Evolutionary conservation across 2,888 invertebrate genomes (phyloP).

Genomic region (Tachina fera): DNA sequence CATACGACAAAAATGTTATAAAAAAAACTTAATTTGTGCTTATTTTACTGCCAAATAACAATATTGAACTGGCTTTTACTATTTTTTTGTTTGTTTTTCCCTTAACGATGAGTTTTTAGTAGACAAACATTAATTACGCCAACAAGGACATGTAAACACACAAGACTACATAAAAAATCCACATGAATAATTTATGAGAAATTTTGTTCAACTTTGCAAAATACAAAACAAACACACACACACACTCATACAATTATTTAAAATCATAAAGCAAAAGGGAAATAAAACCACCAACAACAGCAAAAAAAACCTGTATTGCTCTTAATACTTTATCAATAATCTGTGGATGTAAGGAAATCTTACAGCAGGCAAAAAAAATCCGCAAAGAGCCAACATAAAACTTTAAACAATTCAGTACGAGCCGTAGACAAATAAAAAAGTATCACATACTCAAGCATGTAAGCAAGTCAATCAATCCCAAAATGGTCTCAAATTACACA

Average conservation of each 20-base stretch:
- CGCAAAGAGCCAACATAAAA: slow-evolving; percentile 5
- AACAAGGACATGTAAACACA: slow-evolving; percentile 2
- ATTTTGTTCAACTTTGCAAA: slow-evolving; percentile 28
- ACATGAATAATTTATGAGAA: slow-evolving; percentile 34
- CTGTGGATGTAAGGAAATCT: slow-evolving; percentile 59
- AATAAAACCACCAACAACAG: background rate
- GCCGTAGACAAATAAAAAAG: background rate
- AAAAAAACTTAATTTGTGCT: background rate
- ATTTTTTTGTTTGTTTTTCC: background rate
- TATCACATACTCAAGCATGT: slow-evolving; percentile 62
- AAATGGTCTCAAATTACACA: slow-evolving; percentile 67
- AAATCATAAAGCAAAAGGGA: slow-evolving; percentile 1
- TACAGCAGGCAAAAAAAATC: slow-evolving; percentile 40
- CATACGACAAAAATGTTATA: background rate
- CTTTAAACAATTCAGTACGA: slow-evolving; percentile 17
- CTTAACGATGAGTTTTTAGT: background rate
- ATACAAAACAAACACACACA: background rate
- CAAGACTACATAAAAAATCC: background rate
- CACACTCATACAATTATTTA: background rate
- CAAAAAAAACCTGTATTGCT: background rate
- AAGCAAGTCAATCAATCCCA: slow-evolving; percentile 67
- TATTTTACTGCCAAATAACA: slow-evolving; percentile 22
- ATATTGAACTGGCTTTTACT: slow-evolving; percentile 12
- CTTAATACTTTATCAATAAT: slow-evolving; percentile 59
- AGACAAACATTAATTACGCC: slow-evolving; percentile 43